Conservation (phyloP, 2,888 invertebrate species). For the Nemotelus pantherinus region DNA sequence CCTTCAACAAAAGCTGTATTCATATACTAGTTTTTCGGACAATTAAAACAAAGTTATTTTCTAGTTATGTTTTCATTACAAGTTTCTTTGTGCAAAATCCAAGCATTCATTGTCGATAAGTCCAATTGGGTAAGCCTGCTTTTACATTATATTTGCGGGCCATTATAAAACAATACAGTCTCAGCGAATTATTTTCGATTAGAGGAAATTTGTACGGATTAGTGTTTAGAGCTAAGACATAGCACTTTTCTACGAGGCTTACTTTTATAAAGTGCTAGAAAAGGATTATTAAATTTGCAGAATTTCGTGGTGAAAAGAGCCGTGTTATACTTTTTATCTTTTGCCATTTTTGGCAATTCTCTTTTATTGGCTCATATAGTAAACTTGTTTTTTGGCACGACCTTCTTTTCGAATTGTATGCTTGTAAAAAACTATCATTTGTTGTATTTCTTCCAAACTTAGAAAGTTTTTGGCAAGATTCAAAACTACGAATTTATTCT, state of each 20-base stretch:
- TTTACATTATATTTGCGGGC: background rate
- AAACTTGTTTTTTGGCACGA: constrained; percentile 25
- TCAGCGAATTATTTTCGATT: background rate
- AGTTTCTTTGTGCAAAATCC: too few relatives aligned
- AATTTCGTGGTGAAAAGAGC: constrained; percentile 1
- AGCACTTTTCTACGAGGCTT: constrained; percentile 21
- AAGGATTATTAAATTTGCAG: background rate
- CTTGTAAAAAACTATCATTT: constrained; percentile 54
- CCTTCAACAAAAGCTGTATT: too few relatives aligned
- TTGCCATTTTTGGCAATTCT: constrained; percentile 19
- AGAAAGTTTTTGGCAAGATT: constrained; percentile 54
- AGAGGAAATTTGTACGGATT: background rate
- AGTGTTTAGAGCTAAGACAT: constrained; percentile 1
- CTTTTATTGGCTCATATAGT: constrained; percentile 26
- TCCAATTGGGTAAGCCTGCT: background rate
- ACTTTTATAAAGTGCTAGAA: constrained; percentile 6
- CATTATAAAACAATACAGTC: constrained; percentile 8
- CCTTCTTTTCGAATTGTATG: constrained; percentile 49
- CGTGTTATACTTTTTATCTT: background rate
- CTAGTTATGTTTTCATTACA: too few relatives aligned
- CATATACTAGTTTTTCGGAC: too few relatives aligned
- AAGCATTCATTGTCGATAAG: too few relatives aligned
- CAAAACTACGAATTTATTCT: constrained; percentile 53
- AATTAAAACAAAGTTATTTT: too few relatives aligned
- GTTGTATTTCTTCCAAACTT: constrained; percentile 53